Evolutionary conservation across 2,888 invertebrate genomes (phyloP).

Genomic region (Mantis religiosa): DNA sequence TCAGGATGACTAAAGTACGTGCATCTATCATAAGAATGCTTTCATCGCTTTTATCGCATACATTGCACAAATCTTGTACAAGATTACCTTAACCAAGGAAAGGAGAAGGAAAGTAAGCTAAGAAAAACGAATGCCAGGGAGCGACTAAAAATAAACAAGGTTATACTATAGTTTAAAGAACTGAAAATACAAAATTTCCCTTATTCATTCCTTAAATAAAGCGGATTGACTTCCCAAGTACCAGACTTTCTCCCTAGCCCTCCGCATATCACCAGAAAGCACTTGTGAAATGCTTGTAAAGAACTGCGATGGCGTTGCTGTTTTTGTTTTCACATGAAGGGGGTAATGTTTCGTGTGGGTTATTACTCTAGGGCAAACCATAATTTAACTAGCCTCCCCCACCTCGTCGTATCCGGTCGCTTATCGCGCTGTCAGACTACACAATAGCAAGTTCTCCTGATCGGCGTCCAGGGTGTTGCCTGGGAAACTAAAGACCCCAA

Average conservation of each 20-base stretch:
- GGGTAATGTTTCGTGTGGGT: conserved; percentile 5
- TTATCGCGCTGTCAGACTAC: background rate
- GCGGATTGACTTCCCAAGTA: background rate
- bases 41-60: no score
- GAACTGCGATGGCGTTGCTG: background rate
- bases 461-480: background rate
- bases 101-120: no score
- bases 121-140: no score
- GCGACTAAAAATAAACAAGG: no score
- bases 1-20: no score
- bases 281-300: background rate
- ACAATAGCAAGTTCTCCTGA: background rate
- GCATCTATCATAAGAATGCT: no score
- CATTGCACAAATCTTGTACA: no score
- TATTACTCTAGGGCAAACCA: background rate
- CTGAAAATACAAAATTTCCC: no score
- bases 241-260: no score
- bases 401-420: background rate
- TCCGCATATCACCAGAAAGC: background rate
- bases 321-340: background rate
- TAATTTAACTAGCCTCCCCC: background rate
- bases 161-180: no score
- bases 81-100: no score
- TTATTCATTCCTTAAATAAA: background rate
- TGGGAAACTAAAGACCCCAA: background rate